Percentiles rank a stretch among this genome's conserved stretches.
These are phyloP conservation scores for Xiphorhynchus elegans DNA, from an alignment of 2,113 vertebrate species.

Conservation along the genomic window DNA sequence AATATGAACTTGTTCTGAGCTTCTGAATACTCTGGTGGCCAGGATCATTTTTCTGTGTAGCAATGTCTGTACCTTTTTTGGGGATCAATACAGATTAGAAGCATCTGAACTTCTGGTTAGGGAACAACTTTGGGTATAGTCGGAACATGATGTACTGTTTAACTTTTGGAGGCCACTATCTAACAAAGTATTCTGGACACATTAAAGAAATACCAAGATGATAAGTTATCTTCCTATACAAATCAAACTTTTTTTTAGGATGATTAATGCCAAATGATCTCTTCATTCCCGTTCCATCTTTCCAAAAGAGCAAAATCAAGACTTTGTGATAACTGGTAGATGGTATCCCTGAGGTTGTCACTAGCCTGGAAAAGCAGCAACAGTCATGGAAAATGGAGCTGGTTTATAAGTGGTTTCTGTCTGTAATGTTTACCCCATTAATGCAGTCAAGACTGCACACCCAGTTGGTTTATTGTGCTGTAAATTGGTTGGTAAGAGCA, in stretches of 20 bases:
- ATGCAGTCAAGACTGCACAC: neutral
- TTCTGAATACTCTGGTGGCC: neutral
- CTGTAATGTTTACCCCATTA: neutral
- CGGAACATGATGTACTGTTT: neutral
- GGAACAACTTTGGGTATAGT: neutral
- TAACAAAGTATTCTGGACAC: neutral
- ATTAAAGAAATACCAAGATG: neutral
- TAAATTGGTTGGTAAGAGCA: neutral
- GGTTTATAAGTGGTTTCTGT: neutral
- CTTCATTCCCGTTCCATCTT: neutral
- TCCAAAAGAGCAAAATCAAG: neutral
- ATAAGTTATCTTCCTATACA: neutral
- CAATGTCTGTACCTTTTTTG: neutral
- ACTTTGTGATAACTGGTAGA: neutral
- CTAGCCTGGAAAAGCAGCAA: neutral
- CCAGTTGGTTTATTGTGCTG: neutral
- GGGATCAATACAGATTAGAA: neutral
- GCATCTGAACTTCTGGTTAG: neutral
- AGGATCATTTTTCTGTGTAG: neutral
- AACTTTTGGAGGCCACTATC: neutral
- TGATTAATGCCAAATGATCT: neutral
- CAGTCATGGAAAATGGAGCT: neutral
- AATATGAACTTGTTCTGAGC: neutral
- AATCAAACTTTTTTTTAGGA: neutral
- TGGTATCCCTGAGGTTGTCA: neutral